phyloP scores from a whole-genome alignment of 1,140 invertebrate genomes.

The Drosophila tropicalis region DNA sequence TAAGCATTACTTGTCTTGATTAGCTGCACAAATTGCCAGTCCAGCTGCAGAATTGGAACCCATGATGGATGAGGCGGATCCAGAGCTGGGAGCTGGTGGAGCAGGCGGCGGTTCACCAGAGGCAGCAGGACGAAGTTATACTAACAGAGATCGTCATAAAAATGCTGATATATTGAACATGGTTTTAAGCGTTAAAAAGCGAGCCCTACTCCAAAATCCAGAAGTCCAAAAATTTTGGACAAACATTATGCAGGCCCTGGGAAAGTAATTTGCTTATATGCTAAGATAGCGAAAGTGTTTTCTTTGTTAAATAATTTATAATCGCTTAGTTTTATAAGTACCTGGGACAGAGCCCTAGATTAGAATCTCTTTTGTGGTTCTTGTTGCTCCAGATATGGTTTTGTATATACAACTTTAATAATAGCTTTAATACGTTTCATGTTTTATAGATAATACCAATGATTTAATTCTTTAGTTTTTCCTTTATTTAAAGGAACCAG shows the following conservation, averaged over 20 bases:
- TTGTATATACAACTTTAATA: too few species aligned
- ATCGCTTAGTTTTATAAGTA: too few species aligned
- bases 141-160: constrained; percentile 64
- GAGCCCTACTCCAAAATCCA: constrained; percentile 68
- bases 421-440: too few species aligned
- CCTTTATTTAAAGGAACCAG: too few species aligned
- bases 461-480: too few species aligned
- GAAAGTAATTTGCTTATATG: constrained; percentile 25
- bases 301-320: not conserved
- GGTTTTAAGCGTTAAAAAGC: constrained; percentile 71
- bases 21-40: constrained; percentile 32
- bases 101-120: constrained; percentile 51
- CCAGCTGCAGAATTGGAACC: constrained; percentile 22
- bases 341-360: too few species aligned
- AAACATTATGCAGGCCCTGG: constrained; percentile 54
- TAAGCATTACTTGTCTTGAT: not conserved
- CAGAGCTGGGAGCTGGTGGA: constrained; percentile 48
- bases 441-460: too few species aligned
- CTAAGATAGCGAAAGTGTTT: not conserved
- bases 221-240: constrained; percentile 70
- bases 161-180: constrained; percentile 73
- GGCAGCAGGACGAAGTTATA: constrained; percentile 41
- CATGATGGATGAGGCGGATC: constrained; percentile 15
- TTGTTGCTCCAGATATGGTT: too few species aligned
- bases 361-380: too few species aligned